Evolutionary conservation across 2,113 vertebrate genomes (phyloP), one percentile per base, ranked within the genome.

Genomic region (Nothobranchius kuhntae): DNA sequence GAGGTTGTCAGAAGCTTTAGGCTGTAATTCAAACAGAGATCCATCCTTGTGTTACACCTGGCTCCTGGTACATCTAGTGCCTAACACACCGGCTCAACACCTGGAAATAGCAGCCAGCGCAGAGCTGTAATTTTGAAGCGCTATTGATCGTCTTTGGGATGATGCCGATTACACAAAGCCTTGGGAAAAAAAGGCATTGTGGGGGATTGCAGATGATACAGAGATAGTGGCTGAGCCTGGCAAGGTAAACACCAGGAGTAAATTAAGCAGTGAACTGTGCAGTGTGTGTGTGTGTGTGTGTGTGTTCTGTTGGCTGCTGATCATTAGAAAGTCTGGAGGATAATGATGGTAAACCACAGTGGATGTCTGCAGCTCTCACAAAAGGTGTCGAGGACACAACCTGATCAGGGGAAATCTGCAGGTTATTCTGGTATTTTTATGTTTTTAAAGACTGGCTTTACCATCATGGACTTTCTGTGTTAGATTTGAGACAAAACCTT

Each of bases 11-110:
- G 81, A 80, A 82, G 83, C 84, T 72, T 77, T 80, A 68, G 83
- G 83, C 77, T 72, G 35, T 72, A 21, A 65, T 87, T 88, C 82
- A 86, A 86, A 83, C 81, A 76, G 24, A 73, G 69, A 82, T 75
- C 80, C 68, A 65, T 84, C 78, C 81, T 77, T 79, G 63, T 83
- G 82, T 77, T 82, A 53, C 80, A 85, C 83, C 86, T 87, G 77
- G 76, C 78, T 73, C 63, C 67, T 69, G 73, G 75, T 82, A 30
- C 73, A 76, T 79, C 65, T 64, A 53, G 53, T 71, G 58, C 65
- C 52, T 63, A 61, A 63, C 30, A 87, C 67, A 79, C 67, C 17
- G 5, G 53, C 58, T 69, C 69, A 46, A 69, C 61, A 47, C 81
- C 73, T 68, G 60, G 70, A 81, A 78, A 81, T 13, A 65, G 70